Conservation (phyloP, 1,140 invertebrate species). For the Papilio polytes region DNA sequence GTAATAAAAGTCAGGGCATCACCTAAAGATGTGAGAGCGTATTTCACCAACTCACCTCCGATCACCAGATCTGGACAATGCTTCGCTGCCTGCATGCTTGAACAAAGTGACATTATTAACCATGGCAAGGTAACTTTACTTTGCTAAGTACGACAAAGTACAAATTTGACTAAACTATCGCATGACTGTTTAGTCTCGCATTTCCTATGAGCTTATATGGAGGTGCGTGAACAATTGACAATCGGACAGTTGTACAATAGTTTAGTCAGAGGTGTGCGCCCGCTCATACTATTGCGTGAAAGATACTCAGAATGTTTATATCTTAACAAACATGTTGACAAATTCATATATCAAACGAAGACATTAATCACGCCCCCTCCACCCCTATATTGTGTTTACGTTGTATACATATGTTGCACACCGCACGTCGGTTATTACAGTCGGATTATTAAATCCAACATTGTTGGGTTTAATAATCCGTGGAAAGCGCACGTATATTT, state of each 20-base stretch:
- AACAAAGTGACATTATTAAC: conserved; percentile 77
- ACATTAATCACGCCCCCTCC: not conserved
- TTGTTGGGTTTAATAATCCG: conserved; percentile 3
- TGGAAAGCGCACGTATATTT: conserved; percentile 7
- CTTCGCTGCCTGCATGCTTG: conserved; percentile 76
- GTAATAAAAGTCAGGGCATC: conserved; percentile 74
- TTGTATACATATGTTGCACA: conserved; percentile 15
- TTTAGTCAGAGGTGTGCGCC: too few species aligned
- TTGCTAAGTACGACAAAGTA: too few species aligned
- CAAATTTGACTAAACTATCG: too few species aligned
- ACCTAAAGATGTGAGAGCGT: conserved; percentile 74
- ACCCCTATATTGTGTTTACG: not conserved
- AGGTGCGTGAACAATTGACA: too few species aligned
- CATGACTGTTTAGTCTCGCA: too few species aligned
- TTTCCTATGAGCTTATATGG: too few species aligned
- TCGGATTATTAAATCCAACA: conserved; percentile 21
- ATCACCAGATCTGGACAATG: conserved; percentile 73
- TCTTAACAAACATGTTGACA: not conserved
- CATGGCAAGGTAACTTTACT: conserved; percentile 67
- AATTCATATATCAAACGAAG: conserved; percentile 1
- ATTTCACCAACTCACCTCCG: conserved; percentile 75
- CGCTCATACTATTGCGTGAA: too few species aligned
- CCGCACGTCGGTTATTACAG: not conserved
- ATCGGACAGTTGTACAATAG: too few species aligned
- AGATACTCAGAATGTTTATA: not conserved